phyloP scores from a whole-genome alignment of 2,797 vertebrate species.

The Sebastes miniatus region DNA sequence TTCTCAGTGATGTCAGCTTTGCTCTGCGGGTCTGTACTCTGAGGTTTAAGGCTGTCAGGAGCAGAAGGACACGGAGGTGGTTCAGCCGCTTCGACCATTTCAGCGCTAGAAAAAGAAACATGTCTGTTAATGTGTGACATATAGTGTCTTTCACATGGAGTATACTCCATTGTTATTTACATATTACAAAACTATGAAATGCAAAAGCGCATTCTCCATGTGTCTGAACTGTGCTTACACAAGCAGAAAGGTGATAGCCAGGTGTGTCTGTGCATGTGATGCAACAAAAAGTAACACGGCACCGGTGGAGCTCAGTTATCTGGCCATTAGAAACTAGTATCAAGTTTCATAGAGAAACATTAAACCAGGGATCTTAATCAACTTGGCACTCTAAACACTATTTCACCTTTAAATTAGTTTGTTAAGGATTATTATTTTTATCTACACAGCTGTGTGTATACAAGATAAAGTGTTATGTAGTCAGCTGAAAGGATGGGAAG shows the following conservation, averaged over 20 bases:
- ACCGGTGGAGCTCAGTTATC: constrained; percentile 11
- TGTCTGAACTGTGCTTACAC: constrained; percentile 38
- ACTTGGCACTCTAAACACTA: not conserved
- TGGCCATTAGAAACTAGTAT: constrained; percentile 13
- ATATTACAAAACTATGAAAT: constrained; percentile 7
- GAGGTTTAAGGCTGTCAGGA: constrained; percentile 27
- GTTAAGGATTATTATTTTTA: not conserved
- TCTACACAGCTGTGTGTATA: not conserved
- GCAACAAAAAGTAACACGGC: constrained; percentile 43
- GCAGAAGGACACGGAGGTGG: constrained; percentile 8
- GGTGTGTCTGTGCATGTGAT: constrained; percentile 42
- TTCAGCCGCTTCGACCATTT: constrained; percentile 41
- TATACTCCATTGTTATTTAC: not conserved
- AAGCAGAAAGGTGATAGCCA: constrained; percentile 42
- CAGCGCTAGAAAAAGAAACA: constrained; percentile 56
- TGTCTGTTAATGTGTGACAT: not conserved
- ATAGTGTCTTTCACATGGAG: not conserved
- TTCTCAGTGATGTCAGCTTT: constrained; percentile 70
- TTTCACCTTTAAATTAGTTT: not conserved
- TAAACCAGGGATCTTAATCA: constrained; percentile 10
- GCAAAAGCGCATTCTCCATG: not conserved
- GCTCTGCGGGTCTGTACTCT: constrained; percentile 39
- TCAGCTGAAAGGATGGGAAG: not conserved
- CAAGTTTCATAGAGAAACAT: constrained; percentile 30
- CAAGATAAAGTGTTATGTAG: not conserved